phyloP scores from a whole-genome alignment of 2,113 vertebrate species.

The Serinus canaria region DNA sequence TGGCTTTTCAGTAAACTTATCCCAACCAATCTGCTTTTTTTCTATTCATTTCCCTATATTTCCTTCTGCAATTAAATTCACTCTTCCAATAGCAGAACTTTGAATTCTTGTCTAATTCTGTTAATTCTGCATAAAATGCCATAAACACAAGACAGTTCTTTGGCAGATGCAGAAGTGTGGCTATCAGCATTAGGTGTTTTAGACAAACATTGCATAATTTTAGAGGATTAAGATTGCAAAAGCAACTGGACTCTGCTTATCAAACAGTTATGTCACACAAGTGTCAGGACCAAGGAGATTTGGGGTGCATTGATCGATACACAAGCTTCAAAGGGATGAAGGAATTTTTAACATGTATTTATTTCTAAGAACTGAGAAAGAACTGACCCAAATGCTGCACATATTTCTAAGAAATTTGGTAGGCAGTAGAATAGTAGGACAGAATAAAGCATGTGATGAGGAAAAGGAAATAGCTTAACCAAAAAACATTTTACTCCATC shows the following conservation, averaged over 20 bases:
- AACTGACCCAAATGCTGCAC: neutral
- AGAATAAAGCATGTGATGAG: neutral
- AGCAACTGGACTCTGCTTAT: neutral
- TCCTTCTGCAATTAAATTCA: neutral
- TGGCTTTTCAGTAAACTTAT: neutral
- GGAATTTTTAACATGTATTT: neutral
- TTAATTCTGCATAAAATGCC: neutral
- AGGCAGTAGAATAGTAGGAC: neutral
- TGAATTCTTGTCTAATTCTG: neutral
- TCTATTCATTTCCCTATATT: neutral
- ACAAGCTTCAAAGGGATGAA: neutral
- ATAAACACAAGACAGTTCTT: neutral
- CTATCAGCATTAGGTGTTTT: neutral
- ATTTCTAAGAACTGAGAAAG: neutral
- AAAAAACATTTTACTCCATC: neutral
- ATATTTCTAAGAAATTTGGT: neutral
- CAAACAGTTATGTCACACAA: neutral
- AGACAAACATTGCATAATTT: neutral
- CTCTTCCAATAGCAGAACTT: neutral
- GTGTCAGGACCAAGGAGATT: neutral
- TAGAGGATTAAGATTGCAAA: neutral
- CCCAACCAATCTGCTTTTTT: neutral
- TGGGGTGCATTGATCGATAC: neutral
- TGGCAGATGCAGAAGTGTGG: neutral
- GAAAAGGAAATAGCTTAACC: neutral